Base-by-base conservation (phyloP, 2,113 vertebrate species). In the Laticauda laticaudata region DNA sequence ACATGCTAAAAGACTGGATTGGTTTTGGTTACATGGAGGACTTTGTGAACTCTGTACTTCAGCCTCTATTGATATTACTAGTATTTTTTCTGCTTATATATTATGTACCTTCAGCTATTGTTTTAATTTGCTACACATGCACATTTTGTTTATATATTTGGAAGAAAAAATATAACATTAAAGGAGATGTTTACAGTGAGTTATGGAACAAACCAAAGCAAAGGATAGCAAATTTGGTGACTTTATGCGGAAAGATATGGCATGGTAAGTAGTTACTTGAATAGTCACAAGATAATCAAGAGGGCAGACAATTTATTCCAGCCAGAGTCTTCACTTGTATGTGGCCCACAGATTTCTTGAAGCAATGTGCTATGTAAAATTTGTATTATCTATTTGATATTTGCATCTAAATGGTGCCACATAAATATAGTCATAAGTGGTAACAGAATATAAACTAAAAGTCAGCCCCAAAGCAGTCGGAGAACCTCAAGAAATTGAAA, bases 51-150 rank as follows among this genome's bases (percentile, higher is more conserved):
- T 56, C 8, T 29, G 3, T 55, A 81, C 34, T 56, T 56, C 56
- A 29, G 18, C 26, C 26, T 23, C 23, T n/a, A 43, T 4, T 39
- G 0, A 3, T 34, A 12, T 51, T 69, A 26, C n/a, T 59, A 2
- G 20, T 64, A 57, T 11, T 53, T 15, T 1, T 14, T 7, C 20
- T 92, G 10, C 3, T 48, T 0, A 61, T 34, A 2, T 20, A 5
- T 51, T 21, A 10, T 34, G 0, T 26, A 26, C 0, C 1, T 64
- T 53, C 0, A 21, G 1, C 24, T 5, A 1, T 53, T 11, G 2
- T 24, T 18, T 39, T 23, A 3, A 1, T 26, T 18, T 34, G 3
- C 23, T 90, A 24, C n/a, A 5, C 53, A 39, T n/a, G 3, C 9
- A 5, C 57, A 51, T 23, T 53, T 87, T 29, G 8, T 51, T 11